phyloP scores from a whole-genome alignment of 30 jellyfish, hydroid and myxozoan genomes.

The Phacellophora camtschatica region DNA sequence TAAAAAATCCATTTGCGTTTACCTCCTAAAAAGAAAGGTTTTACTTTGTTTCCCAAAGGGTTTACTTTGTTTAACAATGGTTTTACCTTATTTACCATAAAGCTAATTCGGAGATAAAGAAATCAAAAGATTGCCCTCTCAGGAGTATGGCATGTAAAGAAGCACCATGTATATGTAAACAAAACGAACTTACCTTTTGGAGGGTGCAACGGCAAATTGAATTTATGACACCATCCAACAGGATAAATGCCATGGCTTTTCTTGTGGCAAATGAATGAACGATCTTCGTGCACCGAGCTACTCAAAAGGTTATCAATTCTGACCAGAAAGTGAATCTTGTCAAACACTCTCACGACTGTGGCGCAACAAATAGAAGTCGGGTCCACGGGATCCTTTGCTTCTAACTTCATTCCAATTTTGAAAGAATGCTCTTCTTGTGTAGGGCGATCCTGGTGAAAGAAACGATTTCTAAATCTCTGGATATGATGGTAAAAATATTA shows the following conservation, averaged over 20 bases:
- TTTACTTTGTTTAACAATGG: no score
- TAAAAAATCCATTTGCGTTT: no score
- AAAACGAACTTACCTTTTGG: conserved; percentile 90
- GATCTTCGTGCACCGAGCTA: conserved; percentile 74
- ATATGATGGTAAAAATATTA: no score
- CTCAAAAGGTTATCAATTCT: conserved; percentile 87
- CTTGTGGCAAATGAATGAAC: conserved; percentile 84
- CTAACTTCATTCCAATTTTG: conserved; percentile 91
- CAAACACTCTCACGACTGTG: conserved; percentile 88
- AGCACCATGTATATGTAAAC: no score
- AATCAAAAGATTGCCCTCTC: no score
- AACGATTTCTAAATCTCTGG: background rate
- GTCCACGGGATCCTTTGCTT: conserved; percentile 90
- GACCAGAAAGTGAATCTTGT: conserved; percentile 71
- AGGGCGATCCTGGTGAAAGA: conserved; percentile 20
- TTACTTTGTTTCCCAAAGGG: no score
- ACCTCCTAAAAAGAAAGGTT: no score
- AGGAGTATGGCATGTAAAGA: no score
- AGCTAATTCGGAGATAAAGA: no score
- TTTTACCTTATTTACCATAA: no score
- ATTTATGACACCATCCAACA: conserved; percentile 89
- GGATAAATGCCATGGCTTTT: conserved; percentile 83
- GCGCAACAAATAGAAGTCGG: conserved; percentile 91
- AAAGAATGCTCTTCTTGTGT: conserved; percentile 52
- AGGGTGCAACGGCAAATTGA: conserved; percentile 69